Evolutionary conservation across 2,797 vertebrate genomes (phyloP).

Genomic region (Neosilurus mollespiculum): DNA sequence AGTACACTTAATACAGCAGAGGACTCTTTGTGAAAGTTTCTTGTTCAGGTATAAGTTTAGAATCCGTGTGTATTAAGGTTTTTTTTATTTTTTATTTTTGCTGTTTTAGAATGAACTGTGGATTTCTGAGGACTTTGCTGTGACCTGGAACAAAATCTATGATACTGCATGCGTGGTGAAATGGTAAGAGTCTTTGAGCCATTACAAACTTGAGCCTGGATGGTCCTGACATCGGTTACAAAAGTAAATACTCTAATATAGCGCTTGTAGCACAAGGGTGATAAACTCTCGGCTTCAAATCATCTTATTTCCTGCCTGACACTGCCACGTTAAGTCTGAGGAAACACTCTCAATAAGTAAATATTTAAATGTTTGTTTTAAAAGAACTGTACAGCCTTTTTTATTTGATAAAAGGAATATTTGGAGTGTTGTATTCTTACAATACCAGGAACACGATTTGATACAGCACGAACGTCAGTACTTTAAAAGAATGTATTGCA

Average conservation of each 20-base stretch:
- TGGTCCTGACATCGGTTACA: constrained; percentile 1
- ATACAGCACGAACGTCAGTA: neutral
- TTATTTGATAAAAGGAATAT: neutral
- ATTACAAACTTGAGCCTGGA: constrained; percentile 6
- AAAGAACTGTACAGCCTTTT: neutral
- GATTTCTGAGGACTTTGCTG: constrained; percentile 87
- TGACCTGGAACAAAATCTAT: constrained; percentile 83
- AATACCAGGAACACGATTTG: neutral
- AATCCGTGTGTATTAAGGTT: neutral
- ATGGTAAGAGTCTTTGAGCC: constrained; percentile 80
- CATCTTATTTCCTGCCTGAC: constrained; percentile 36
- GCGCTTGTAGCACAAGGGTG: constrained; percentile 27
- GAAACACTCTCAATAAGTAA: constrained; percentile 15
- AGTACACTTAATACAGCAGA: neutral
- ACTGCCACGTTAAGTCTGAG: constrained; percentile 24
- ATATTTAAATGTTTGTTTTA: neutral
- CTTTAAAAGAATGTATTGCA: constrained; percentile 5
- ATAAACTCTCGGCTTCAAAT: constrained; percentile 40
- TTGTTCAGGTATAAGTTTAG: neutral
- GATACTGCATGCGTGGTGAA: constrained; percentile 86
- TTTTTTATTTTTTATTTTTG: neutral
- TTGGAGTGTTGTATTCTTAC: neutral
- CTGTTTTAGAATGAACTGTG: constrained; percentile 83
- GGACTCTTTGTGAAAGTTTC: neutral
- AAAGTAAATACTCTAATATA: constrained; percentile 40